A percentile compares a stretch with the other conserved stretches of the same genome.
These are phyloP conservation scores for Nematostella vectensis DNA, from an alignment of 92 coral and sea anemone genomes.

Conservation along the genomic window DNA sequence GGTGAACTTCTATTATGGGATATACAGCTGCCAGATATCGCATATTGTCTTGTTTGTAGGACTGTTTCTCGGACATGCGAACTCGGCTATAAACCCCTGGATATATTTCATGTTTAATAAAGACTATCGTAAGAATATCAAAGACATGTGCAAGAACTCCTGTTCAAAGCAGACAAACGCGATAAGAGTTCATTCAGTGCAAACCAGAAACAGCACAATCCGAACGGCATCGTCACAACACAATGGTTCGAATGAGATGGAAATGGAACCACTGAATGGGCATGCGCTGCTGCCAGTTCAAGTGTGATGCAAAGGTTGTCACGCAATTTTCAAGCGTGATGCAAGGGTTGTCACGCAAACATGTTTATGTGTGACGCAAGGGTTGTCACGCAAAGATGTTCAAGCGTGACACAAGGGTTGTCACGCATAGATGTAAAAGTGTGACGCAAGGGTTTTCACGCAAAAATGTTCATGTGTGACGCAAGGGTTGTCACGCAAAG, in stretches of 20 bases:
- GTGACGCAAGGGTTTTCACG: too few relatives aligned
- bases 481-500: too few relatives aligned
- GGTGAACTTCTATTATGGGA: conserved; percentile 10
- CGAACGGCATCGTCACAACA: neutral
- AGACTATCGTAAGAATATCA: conserved; percentile 49
- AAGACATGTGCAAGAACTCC: conserved; percentile 14
- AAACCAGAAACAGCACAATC: neutral
- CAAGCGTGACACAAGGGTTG: too few relatives aligned
- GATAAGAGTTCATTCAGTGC: neutral
- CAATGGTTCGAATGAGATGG: neutral
- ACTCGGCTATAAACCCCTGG: conserved; percentile 74
- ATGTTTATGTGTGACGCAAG: too few relatives aligned
- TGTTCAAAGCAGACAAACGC: neutral
- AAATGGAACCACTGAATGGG: neutral
- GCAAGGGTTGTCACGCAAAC: too few relatives aligned
- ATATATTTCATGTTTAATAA: conserved; percentile 61
- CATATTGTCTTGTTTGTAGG: conserved; percentile 32
- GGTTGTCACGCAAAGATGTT: too few relatives aligned
- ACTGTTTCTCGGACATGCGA: conserved; percentile 56
- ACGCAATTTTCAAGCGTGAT: too few relatives aligned
- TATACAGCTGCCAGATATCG: conserved; percentile 27
- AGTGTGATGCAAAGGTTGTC: too few relatives aligned
- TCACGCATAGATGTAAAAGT: too few relatives aligned
- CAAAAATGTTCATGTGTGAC: too few relatives aligned
- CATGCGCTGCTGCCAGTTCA: too few relatives aligned